Conservation (phyloP, 1,140 invertebrate species). For the Philopotamus ludificatus region DNA sequence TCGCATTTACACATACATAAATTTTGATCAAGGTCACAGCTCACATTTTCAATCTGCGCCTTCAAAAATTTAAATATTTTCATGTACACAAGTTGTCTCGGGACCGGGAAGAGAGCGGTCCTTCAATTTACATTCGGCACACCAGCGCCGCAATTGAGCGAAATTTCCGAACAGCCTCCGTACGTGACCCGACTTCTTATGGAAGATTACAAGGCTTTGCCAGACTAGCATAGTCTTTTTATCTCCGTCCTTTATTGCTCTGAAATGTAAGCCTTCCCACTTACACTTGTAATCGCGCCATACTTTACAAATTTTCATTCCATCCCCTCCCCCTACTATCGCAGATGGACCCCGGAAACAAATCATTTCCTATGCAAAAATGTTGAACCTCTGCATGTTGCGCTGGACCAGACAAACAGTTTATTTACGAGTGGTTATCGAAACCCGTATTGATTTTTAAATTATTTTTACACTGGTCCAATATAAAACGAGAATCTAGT, state of each 20-base stretch:
- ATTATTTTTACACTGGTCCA: too few species aligned
- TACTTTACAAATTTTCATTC: not conserved
- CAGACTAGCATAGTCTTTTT: not conserved
- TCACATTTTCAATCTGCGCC: not conserved
- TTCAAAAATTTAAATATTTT: constrained; percentile 1
- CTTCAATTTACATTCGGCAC: constrained; percentile 34
- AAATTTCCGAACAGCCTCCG: constrained; percentile 35
- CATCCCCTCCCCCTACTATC: too few species aligned
- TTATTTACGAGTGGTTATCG: too few species aligned
- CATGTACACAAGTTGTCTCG: not conserved
- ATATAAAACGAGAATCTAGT: too few species aligned
- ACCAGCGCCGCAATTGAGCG: constrained; percentile 29
- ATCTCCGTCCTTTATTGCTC: not conserved
- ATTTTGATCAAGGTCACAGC: not conserved
- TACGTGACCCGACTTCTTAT: constrained; percentile 29
- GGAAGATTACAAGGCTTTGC: not conserved
- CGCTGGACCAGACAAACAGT: too few species aligned
- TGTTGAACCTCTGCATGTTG: too few species aligned
- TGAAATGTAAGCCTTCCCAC: not conserved
- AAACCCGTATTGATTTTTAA: too few species aligned
- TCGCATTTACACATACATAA: too few species aligned
- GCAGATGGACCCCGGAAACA: not conserved
- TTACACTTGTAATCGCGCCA: not conserved
- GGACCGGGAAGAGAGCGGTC: not conserved
- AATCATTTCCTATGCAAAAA: constrained; percentile 1